Base-by-base conservation (phyloP, 2,797 vertebrate genomes). In the Selene dorsalis region DNA sequence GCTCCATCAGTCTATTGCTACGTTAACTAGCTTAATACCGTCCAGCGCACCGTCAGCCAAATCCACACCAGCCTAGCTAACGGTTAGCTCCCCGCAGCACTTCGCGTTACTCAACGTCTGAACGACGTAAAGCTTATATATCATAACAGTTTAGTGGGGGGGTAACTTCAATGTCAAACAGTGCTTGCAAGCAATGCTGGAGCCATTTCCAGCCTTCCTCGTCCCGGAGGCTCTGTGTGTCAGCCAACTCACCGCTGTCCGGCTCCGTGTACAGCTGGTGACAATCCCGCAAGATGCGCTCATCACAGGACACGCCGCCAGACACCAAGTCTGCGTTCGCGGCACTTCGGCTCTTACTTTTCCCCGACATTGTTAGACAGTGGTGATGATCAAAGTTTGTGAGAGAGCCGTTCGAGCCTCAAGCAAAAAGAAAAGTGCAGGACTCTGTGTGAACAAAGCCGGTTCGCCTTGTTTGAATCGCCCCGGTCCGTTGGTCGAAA, bases 281-380 rank as follows among this genome's bases (percentile, higher is more conserved):
- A 89, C 95, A 96, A 62, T 96, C 95, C 76, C 94, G 88, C 73
- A 96, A 70, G 71, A 96, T 95, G 35, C 94, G 93, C 86, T 96
- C 96, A 43, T 95, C 95, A 67, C 95, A 94, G 70, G 95, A 93
- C 63, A 96, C 94, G 0, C 89, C 84, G 60, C 91, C 93, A 1
- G 91, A 67, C 53, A 94, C 69, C 0, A 88, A 74, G 6, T 95
- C 94, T 6, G 95, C 94, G 81, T 96, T 96, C 0, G 95, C 95
- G 4, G 92, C 95, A 53, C 79, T 95, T 64, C 96, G 89, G 66
- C 60, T 94, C 89, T 95, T 96, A 18, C 92, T 89, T 82, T 95
- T 96, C 20, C 95, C 95, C 3, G 95, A 95, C 96, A 96, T 96
- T 3, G 38, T 84, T 32, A 1, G 3, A 57, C n/a, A 39, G 43